Percentiles rank a stretch among this genome's conserved stretches.
phyloP scores from a whole-genome alignment of 2,113 vertebrate species.

The Anoura caudifer region DNA sequence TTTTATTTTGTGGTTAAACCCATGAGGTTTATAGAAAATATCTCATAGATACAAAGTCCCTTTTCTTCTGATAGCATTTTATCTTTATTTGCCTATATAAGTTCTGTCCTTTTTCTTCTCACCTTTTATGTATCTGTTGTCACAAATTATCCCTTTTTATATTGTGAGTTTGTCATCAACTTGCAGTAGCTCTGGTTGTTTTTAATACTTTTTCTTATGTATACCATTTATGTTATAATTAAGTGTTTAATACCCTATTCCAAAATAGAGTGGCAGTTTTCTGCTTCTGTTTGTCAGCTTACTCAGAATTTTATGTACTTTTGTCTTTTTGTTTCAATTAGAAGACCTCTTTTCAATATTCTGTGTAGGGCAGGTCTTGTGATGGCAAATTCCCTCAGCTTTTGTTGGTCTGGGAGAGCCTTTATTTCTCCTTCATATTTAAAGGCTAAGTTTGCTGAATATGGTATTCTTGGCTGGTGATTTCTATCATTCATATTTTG shows the following conservation, averaged over 20 bases:
- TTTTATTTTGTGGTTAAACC: not conserved
- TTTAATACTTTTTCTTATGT: not conserved
- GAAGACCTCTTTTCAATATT: not conserved
- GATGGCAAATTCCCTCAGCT: not conserved
- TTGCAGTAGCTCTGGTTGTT: not conserved
- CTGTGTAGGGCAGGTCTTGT: not conserved
- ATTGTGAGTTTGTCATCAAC: not conserved
- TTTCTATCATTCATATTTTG: not conserved
- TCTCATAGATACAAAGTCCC: not conserved
- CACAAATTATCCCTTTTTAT: not conserved
- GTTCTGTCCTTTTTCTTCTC: not conserved
- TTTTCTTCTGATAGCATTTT: not conserved
- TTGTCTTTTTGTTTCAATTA: not conserved
- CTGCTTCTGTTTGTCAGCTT: not conserved
- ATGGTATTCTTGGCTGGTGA: not conserved
- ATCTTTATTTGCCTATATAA: not conserved
- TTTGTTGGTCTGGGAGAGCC: not conserved
- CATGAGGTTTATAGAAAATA: not conserved
- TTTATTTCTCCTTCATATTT: not conserved
- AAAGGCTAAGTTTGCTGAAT: not conserved
- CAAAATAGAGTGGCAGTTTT: not conserved
- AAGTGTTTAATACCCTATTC: not conserved
- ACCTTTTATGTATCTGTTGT: not conserved
- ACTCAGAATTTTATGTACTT: not conserved
- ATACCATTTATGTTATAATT: not conserved